phyloP scores from a whole-genome alignment of 1,140 invertebrate species.

The Ladona fulva region DNA sequence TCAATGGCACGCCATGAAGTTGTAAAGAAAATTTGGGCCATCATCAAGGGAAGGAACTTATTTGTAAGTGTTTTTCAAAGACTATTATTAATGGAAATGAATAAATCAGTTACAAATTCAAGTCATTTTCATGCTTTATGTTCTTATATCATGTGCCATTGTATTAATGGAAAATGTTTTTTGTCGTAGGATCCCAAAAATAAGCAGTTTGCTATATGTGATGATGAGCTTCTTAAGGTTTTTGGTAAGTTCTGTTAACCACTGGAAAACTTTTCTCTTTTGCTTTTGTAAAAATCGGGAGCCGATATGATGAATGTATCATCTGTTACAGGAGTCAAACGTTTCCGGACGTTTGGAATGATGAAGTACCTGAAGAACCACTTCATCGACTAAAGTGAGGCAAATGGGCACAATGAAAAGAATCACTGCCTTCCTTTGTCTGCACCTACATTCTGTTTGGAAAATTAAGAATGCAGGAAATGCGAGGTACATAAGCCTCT shows the following conservation, averaged over 20 bases:
- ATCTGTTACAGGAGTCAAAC: conserved; percentile 54
- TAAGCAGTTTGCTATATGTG: conserved; percentile 88
- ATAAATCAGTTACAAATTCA: not conserved
- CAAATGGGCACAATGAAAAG: conserved; percentile 4
- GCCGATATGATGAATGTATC: conserved; percentile 19
- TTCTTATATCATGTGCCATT: not conserved
- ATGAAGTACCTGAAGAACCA: conserved; percentile 91
- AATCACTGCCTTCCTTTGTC: conserved; percentile 8
- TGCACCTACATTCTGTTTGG: not conserved
- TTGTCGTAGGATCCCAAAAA: conserved; percentile 73
- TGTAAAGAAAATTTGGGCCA: conserved; percentile 84
- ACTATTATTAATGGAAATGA: not conserved
- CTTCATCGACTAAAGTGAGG: conserved; percentile 57
- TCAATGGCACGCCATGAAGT: conserved; percentile 84
- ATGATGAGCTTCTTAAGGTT: conserved; percentile 80
- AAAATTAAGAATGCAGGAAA: not conserved
- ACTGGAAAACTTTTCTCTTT: not conserved
- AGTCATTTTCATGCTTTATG: not conserved
- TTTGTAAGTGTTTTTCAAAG: conserved; percentile 48
- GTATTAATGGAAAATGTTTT: conserved; percentile 22
- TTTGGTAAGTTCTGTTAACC: conserved; percentile 47
- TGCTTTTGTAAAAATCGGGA: too few species aligned
- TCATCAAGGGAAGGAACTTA: conserved; percentile 85
- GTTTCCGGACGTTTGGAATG: conserved; percentile 88
- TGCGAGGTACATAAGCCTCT: not conserved